Conservation (phyloP, 2,113 vertebrate genomes). For the Chionomys nivalis region DNA sequence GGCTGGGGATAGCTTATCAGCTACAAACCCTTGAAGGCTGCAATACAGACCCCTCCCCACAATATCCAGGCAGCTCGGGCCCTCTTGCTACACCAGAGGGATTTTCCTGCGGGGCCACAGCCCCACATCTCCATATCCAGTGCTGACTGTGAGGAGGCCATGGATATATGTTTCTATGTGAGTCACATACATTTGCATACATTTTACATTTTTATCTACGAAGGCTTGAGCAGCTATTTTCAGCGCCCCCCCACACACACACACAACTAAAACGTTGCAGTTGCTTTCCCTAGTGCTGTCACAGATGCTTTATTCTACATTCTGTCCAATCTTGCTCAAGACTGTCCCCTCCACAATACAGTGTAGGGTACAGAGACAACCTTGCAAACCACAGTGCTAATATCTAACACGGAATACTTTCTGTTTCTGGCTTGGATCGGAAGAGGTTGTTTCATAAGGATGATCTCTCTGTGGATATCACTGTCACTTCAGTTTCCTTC, state of each 20-base stretch:
- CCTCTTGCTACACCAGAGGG: background rate
- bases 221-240: slow-evolving; percentile 77
- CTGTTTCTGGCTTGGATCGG: background rate
- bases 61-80: background rate
- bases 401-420: background rate
- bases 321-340: slow-evolving; percentile 36
- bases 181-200: slow-evolving; percentile 82
- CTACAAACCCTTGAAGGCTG: background rate
- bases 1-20: background rate
- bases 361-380: background rate
- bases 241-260: slow-evolving; percentile 30
- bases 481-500: background rate
- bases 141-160: slow-evolving; percentile 6
- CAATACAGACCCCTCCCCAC: background rate
- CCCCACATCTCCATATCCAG: slow-evolving; percentile 1
- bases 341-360: background rate
- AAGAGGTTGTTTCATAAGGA: background rate
- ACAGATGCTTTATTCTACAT: slow-evolving; percentile 30
- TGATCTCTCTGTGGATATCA: background rate
- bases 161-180: slow-evolving; percentile 65
- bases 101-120: slow-evolving; percentile 19
- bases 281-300: slow-evolving; percentile 22
- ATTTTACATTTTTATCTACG: slow-evolving; percentile 82
- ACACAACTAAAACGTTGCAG: slow-evolving; percentile 52
- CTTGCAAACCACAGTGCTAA: background rate